phyloP scores from a whole-genome alignment of 2,113 vertebrate genomes.

The Hemicordylus capensis region DNA sequence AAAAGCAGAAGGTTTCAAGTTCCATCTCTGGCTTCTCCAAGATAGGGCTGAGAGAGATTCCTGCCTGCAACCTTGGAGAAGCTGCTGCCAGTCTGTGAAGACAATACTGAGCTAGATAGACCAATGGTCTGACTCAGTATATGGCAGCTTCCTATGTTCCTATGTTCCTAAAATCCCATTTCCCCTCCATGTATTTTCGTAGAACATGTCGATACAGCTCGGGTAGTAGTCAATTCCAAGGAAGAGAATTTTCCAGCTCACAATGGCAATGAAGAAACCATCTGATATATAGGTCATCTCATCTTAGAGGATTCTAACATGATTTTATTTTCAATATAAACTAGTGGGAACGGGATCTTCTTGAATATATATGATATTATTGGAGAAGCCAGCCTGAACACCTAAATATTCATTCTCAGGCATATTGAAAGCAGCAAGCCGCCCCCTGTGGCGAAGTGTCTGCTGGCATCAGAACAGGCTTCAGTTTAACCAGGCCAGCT shows the following conservation, averaged over 20 bases:
- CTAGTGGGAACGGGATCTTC: background rate
- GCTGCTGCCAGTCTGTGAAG: no score
- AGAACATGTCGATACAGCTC: background rate
- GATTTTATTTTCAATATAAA: constrained; percentile 10
- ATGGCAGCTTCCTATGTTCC: no score
- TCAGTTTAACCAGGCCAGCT: background rate
- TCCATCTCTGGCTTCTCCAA: no score
- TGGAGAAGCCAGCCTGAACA: background rate
- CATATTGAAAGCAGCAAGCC: background rate
- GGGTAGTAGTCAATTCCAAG: background rate
- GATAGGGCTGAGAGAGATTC: no score
- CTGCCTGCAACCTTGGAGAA: no score
- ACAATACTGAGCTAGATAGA: no score
- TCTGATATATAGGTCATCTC: background rate
- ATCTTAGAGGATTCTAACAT: background rate
- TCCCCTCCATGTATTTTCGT: background rate
- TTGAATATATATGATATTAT: constrained; percentile 24
- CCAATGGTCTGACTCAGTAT: no score
- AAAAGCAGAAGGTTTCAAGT: no score
- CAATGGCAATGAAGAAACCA: background rate
- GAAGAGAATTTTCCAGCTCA: background rate
- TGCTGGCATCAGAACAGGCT: accelerated
- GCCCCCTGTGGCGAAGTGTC: background rate
- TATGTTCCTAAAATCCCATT: background rate
- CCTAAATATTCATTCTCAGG: background rate